Conservation (phyloP, 2,113 vertebrate genomes). For the Plotosus lineatus region DNA sequence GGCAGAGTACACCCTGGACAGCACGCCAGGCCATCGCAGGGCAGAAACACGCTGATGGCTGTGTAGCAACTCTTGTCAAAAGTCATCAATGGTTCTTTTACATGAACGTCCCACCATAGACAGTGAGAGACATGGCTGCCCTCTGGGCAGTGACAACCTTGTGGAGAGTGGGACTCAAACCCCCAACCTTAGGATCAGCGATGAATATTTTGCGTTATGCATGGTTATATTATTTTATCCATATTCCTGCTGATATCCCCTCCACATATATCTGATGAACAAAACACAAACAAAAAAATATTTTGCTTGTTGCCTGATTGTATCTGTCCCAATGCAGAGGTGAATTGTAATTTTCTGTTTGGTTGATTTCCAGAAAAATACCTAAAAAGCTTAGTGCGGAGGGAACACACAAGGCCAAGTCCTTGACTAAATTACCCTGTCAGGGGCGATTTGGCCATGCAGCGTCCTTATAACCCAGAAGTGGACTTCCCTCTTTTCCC, state of each 20-base stretch:
- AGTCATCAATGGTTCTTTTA: no score
- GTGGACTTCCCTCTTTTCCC: conserved; percentile 8
- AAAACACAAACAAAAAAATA: neutral
- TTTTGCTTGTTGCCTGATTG: conserved; percentile 11
- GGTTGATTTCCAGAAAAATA: conserved; percentile 33
- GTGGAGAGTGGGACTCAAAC: no score
- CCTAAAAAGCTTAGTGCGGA: conserved; percentile 8
- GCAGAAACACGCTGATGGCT: no score
- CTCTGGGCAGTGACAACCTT: no score
- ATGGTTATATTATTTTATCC: neutral
- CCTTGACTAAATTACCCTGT: conserved; percentile 43
- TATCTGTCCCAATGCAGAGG: conserved; percentile 12
- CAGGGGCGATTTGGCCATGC: conserved; percentile 35
- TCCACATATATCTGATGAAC: neutral
- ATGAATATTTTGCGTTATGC: neutral
- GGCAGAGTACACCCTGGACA: no score
- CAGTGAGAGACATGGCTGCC: no score
- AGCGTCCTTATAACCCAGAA: conserved; percentile 3
- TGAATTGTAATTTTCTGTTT: conserved; percentile 32
- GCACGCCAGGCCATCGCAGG: no score
- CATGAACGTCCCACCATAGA: no score
- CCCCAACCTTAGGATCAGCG: no score
- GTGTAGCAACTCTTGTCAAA: no score
- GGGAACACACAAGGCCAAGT: conserved; percentile 9
- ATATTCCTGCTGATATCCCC: neutral